Conservation (phyloP, 1,140 invertebrate genomes). For the Caenorhabditis inopinata region DNA sequence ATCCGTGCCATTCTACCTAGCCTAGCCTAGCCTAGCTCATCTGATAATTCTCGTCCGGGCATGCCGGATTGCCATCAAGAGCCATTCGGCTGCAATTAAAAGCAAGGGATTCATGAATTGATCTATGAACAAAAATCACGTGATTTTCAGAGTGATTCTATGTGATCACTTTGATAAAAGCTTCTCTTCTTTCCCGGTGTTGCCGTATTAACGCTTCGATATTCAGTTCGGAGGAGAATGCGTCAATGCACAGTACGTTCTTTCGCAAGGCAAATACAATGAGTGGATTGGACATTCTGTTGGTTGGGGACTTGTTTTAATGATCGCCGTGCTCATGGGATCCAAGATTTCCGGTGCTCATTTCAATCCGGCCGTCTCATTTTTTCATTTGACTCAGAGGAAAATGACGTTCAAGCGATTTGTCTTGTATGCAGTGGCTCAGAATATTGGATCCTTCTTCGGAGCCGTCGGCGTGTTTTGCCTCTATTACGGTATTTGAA, state of each 20-base stretch:
- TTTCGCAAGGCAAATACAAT: slow-evolving; percentile 44
- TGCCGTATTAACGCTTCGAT: no score
- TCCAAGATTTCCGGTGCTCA: slow-evolving; percentile 67
- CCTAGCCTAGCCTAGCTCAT: no score
- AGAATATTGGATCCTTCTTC: slow-evolving; percentile 70
- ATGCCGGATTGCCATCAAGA: no score
- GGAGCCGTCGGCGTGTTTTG: slow-evolving; percentile 68
- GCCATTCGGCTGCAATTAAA: no score
- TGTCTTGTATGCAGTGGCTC: slow-evolving; percentile 68
- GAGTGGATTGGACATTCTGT: slow-evolving; percentile 49
- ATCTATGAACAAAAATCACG: no score
- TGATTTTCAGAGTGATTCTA: not conserved
- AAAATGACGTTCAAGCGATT: slow-evolving; percentile 68
- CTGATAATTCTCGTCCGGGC: no score
- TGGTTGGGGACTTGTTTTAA: slow-evolving; percentile 56
- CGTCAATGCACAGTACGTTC: slow-evolving; percentile 52
- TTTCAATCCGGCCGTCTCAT: slow-evolving; percentile 70
- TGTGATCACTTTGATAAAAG: not conserved
- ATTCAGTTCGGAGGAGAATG: slow-evolving; percentile 48
- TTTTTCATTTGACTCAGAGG: slow-evolving; percentile 68
- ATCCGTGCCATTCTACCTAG: no score
- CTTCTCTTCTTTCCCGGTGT: no score
- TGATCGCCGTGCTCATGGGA: slow-evolving; percentile 53
- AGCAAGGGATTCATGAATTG: no score
- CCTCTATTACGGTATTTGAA: slow-evolving; percentile 70